Evolutionary conservation across 2,797 vertebrate genomes (phyloP).

Genomic region (Yasuhikotakia modesta): DNA sequence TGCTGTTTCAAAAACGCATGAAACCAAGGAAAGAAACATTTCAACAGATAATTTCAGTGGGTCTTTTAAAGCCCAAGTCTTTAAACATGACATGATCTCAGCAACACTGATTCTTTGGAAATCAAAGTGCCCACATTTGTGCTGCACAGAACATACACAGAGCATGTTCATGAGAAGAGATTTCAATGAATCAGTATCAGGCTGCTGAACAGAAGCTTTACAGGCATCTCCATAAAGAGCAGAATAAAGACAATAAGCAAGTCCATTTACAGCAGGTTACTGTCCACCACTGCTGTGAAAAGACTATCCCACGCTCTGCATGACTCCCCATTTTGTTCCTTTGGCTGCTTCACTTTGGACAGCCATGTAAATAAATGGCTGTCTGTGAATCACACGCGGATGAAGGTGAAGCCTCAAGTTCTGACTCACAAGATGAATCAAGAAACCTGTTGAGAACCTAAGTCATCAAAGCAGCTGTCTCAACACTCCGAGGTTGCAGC

Average conservation of each 20-base stretch:
- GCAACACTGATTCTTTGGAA: not conserved
- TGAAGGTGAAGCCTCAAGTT: constrained; percentile 57
- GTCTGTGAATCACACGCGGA: constrained; percentile 50
- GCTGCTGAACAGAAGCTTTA: constrained; percentile 25
- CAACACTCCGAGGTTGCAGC: constrained; percentile 73
- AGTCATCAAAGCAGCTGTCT: constrained; percentile 81
- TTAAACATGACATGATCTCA: no score
- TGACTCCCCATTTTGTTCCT: constrained; percentile 39
- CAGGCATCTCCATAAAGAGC: constrained; percentile 21
- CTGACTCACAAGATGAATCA: constrained; percentile 80
- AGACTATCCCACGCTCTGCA: constrained; percentile 33
- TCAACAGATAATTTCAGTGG: no score
- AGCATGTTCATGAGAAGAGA: not conserved
- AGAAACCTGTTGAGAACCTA: constrained; percentile 73
- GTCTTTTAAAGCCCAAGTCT: no score
- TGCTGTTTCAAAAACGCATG: no score
- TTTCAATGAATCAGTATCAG: not conserved
- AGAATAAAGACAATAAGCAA: constrained; percentile 38
- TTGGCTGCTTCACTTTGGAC: constrained; percentile 40
- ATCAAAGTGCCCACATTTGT: constrained; percentile 12
- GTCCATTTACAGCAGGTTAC: constrained; percentile 26
- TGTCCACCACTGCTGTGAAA: constrained; percentile 18
- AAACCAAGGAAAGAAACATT: no score
- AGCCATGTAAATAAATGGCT: constrained; percentile 49
- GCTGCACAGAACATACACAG: no score